Base-by-base conservation (phyloP, 2,888 invertebrate species). In the Drosophila seclusa region DNA sequence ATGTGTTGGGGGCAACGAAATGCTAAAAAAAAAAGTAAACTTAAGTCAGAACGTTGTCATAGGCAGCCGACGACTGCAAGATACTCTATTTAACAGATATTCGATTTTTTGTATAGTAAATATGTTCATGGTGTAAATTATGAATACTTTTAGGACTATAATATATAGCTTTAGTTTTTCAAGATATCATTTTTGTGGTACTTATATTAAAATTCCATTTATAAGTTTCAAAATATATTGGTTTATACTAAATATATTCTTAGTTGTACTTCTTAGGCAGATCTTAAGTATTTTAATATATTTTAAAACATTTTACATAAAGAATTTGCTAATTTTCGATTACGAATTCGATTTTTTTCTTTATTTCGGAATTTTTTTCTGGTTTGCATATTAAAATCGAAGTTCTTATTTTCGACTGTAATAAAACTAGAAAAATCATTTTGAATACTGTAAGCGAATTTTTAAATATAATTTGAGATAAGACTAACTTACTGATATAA, bases 1-100 rank as follows among this genome's bases (percentile, higher is more conserved):
- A 78, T 73, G 60, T 68, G 64, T 63, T 61, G 49, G 60, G 31
- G 57, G 67, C 53, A 73, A 77, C 76, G 73, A 52, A 54, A 57
- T 40, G n/a, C 45, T 52, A 48, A 40, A 70, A 49, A 65, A 76
- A 59, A 61, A 65, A 57, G 16, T 16, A 70, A 73, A 59, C 34
- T 36, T 65, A 71, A 78, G 16, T 45, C 24, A 16, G 24, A 64
- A 40, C 4, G 7, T 29, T n/a, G 16, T 2, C 27, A 24, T 10
- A 2, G 32, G 6, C n/a, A 21, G 16, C 10, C 34, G 1, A 38
- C 38, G 67, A 57, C 55, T 42, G 8, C 24, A 8, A 3, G 42
- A 42, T 68, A 16, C 68, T 50, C 66, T 65, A 8, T 21, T 34
- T 4, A 8, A 2, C n/a, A 34, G 18, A 1, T 27, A 27, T 13